Evolutionary conservation across 2,888 invertebrate species (phyloP), one percentile per base, ranked within the genome.

Genomic region (Nebria brevicollis): DNA sequence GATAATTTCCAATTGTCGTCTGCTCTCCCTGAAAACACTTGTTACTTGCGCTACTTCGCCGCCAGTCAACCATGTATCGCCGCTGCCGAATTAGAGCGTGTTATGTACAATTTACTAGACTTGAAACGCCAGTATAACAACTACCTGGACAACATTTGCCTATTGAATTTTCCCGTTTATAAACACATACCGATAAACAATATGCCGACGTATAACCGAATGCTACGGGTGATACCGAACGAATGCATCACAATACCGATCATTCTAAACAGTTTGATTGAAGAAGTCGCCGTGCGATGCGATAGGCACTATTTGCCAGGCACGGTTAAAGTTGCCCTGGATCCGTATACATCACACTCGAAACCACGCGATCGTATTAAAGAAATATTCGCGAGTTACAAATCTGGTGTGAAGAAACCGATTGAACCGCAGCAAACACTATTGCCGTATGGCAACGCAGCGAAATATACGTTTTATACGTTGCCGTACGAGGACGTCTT

Each of bases 211-310:
- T 78, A 78, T 15, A 65, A 74, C 4, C 7, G 66, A 6, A n/a
- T 66, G 20, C 15, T 78, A n/a, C 20, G 66, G 13, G 43, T 41
- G 65, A 20, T 78, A 5, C 78, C 78, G 7, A 78, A 78, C 43
- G 78, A 78, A 78, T 78, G 78, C 66, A 66, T 78, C n/a, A 78
- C 73, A 74, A 74, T 78, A 66, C 74, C 78, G n/a, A 66, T 66
- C 42, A 13, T 78, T 3, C 11, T 78, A 42, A 65, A 78, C 66
- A n/a, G 26, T 15, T 42, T 78, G 34, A 1, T 78, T 11, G 78
- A 78, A 42, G 78, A 78, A 74, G 66, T 78, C 20, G 34, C 42
- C 13, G 43, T 41, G n/a, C 64, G 78, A 41, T n/a, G 41, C 8
- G 42, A 78, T 43, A 78, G 74, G 72, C 54, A 13, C 8, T 54